Percentiles rank a stretch among this genome's conserved stretches.
These are phyloP conservation scores for Anthoptus insignis DNA, from an alignment of 2,888 invertebrate genomes.

Conservation along the genomic window DNA sequence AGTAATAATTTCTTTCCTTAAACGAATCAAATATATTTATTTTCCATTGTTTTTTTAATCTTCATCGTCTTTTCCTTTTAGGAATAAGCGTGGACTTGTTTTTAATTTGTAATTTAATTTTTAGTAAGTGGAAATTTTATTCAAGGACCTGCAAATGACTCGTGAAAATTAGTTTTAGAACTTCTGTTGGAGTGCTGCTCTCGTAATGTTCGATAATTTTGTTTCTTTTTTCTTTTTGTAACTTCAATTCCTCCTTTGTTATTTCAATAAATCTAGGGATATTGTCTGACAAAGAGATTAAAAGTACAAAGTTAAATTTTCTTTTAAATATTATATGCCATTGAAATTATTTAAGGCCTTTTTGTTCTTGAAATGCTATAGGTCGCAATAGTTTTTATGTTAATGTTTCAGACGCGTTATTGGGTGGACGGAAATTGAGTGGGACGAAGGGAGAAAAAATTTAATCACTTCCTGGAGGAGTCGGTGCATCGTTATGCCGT, in stretches of 20 bases:
- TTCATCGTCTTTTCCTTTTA: neutral
- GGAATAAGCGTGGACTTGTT: neutral
- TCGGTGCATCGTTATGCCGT: no score
- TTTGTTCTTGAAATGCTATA: no score
- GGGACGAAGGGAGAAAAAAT: no score
- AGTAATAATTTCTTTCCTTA: no score
- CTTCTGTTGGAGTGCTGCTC: neutral
- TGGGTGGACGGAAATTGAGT: no score
- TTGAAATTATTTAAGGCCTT: no score
- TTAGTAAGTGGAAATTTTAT: slow-evolving; percentile 4
- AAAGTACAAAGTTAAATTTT: no score
- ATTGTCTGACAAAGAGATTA: neutral
- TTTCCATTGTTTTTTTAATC: neutral
- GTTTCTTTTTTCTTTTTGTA: neutral
- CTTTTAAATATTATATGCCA: no score
- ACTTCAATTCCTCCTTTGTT: neutral
- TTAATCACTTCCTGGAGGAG: no score
- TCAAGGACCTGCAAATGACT: slow-evolving; percentile 8
- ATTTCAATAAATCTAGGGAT: neutral
- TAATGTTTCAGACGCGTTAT: no score
- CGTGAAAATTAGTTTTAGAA: slow-evolving; percentile 21
- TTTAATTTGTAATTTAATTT: neutral
- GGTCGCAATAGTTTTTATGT: no score
- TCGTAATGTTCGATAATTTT: neutral
- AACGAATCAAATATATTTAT: no score